A percentile compares a stretch with the other conserved stretches of the same genome.
These are phyloP conservation scores for Centrocercus urophasianus DNA, from an alignment of 2,113 vertebrate genomes.

Conservation along the genomic window DNA sequence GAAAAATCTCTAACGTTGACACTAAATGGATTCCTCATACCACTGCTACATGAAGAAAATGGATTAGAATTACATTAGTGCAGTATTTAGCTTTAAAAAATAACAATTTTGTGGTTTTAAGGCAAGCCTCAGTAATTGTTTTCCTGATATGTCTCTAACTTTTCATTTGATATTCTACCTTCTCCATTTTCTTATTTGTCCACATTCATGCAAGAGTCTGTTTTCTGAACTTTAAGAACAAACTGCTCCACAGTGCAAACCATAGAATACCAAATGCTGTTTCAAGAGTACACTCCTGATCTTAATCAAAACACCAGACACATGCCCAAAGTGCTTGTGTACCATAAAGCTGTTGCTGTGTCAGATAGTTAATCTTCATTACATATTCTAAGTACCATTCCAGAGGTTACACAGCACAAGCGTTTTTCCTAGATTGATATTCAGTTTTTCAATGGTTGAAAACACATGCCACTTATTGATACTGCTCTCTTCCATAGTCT, in stretches of 20 bases:
- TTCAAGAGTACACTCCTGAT: neutral
- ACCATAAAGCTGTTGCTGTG: neutral
- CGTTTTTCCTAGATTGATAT: neutral
- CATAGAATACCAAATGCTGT: neutral
- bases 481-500: neutral
- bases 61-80: rapidly evolving
- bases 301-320: neutral
- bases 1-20: neutral
- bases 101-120: neutral
- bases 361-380: neutral
- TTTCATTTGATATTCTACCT: neutral
- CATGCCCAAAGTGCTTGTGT: neutral
- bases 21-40: neutral
- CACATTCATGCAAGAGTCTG: neutral
- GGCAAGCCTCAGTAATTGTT: neutral
- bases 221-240: neutral
- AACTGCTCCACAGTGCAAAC: neutral
- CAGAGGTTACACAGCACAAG: neutral
- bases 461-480: neutral
- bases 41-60: neutral
- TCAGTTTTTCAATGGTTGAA: neutral
- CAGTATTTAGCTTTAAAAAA: neutral
- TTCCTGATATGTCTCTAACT: neutral
- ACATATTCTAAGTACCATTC: neutral
- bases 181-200: neutral